phyloP scores from a whole-genome alignment of 92 coral and sea anemone species.

The Phenganax marumi region DNA sequence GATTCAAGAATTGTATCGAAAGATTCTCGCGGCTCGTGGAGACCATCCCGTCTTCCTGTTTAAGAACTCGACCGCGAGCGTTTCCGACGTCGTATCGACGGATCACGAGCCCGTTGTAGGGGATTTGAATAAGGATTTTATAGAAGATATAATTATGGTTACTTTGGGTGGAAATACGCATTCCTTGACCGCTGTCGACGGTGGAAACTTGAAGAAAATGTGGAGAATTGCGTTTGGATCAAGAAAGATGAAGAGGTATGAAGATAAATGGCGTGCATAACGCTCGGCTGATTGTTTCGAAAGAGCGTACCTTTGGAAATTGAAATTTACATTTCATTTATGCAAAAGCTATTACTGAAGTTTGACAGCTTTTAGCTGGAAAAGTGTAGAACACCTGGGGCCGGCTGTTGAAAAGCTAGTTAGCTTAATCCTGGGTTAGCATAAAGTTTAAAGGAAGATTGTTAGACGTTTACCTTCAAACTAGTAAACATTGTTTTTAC shows the following conservation, averaged over 20 bases:
- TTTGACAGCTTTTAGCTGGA: too few relatives aligned
- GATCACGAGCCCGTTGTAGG: slow-evolving; percentile 14
- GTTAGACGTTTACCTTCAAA: too few relatives aligned
- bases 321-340: too few relatives aligned
- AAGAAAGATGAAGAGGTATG: slow-evolving; percentile 28
- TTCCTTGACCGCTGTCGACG: slow-evolving; percentile 36
- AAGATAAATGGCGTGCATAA: background rate
- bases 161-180: slow-evolving; percentile 33
- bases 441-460: too few relatives aligned
- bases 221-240: slow-evolving; percentile 45
- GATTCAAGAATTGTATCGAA: slow-evolving; percentile 17
- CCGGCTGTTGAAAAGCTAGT: too few relatives aligned
- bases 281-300: background rate
- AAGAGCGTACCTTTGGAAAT: background rate
- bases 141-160: slow-evolving; percentile 29
- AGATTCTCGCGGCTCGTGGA: slow-evolving; percentile 9
- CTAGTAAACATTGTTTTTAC: too few relatives aligned
- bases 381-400: too few relatives aligned
- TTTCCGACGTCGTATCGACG: slow-evolving; percentile 17
- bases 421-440: too few relatives aligned
- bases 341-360: too few relatives aligned
- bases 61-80: slow-evolving; percentile 15
- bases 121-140: slow-evolving; percentile 29
- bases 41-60: slow-evolving; percentile 1
- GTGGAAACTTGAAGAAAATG: slow-evolving; percentile 36